Base-by-base conservation (phyloP, 2,888 invertebrate species). In the Endotricha flammealis region DNA sequence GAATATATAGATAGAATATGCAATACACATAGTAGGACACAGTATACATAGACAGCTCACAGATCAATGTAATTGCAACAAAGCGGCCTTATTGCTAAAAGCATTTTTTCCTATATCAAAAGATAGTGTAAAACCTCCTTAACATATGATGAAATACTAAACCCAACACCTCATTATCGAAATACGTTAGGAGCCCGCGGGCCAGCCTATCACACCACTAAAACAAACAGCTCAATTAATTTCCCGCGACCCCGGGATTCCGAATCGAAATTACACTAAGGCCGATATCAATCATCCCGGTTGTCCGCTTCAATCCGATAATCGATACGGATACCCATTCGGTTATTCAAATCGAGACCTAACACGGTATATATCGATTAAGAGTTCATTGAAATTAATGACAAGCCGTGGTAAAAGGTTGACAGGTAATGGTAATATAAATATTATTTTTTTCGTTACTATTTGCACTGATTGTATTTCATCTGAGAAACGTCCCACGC, bases 141-240 rank as follows among this genome's bases (percentile, higher is more conserved):
- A 62, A 76, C 30, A 41, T 53, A 48, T 64, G 59, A 53, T 55
- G 55, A 60, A 65, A 62, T 62, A 60, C 60, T 57, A 57, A 64
- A 66, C 63, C 75, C 63, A 64, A 77, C 80, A 78, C 77, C 65
- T 76, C 65, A 77, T 82, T 78, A 78, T 53, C 47, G 54, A 57
- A 67, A 70, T 70, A 65, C 53, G 50, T 58, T 54, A 57, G 64
- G 47, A 69, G 80, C 83, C 82, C 58, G 78, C 72, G 74, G 85
- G 52, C 53, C 50, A 50, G 49, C 53, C 54, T 53, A 48, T 54
- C 52, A 51, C 51, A 52, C 58, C 61, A 54, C 67, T 69, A 79
- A 83, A 83, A 83, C 82, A 81, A 86, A 85, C 82, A 83, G 62
- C 69, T 81, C 72, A 75, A 82, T 83, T 77, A 81, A 82, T 79